These are phyloP conservation scores for Rafetus swinhoei DNA, from an alignment of 2,113 vertebrate genomes.

Conservation along the genomic window DNA sequence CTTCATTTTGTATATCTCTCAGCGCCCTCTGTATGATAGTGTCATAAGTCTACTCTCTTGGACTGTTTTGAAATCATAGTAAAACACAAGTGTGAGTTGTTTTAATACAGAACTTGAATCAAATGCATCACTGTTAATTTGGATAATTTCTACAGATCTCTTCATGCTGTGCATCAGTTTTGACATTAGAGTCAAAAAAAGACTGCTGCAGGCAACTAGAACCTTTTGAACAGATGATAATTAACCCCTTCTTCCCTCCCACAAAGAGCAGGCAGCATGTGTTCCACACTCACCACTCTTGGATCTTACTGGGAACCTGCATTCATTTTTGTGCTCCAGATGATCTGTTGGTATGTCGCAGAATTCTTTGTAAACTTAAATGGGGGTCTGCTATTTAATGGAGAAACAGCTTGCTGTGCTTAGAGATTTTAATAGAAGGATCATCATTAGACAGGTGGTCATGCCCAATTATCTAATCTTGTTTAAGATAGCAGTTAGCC, in stretches of 20 bases:
- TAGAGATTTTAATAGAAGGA: neutral
- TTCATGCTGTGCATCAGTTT: neutral
- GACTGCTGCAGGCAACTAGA: neutral
- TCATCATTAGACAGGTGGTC: too few species aligned
- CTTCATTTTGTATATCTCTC: too few species aligned
- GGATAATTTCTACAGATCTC: neutral
- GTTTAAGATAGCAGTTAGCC: too few species aligned
- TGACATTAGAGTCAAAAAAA: neutral
- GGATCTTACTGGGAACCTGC: neutral
- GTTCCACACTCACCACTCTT: neutral
- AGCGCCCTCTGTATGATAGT: neutral
- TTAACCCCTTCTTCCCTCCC: neutral
- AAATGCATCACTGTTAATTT: neutral
- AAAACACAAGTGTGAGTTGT: too few species aligned
- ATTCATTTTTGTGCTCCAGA: too few species aligned
- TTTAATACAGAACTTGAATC: neutral
- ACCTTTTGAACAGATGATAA: neutral
- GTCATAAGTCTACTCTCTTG: neutral
- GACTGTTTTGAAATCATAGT: too few species aligned
- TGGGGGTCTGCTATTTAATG: neutral
- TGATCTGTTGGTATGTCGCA: neutral
- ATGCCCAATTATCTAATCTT: too few species aligned
- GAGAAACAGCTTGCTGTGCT: neutral
- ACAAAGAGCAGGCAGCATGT: neutral
- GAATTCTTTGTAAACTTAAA: neutral